Conservation (phyloP, 2,888 invertebrate genomes). For the Phalangium opilio region DNA sequence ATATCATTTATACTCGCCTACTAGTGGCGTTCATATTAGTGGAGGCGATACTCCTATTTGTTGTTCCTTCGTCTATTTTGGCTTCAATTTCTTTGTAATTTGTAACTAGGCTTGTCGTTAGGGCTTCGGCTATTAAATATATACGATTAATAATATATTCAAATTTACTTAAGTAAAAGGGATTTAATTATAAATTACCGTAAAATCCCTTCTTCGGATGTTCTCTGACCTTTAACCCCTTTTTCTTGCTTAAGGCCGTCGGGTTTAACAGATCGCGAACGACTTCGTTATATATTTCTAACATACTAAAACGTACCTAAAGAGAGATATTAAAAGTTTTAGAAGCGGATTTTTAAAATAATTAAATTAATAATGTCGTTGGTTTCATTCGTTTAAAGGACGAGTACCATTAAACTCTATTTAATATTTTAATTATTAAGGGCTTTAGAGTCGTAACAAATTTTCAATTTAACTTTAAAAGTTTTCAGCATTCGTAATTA, state of each 20-base stretch:
- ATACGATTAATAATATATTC: neutral
- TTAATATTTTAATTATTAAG: no score
- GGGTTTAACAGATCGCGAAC: conserved; percentile 38
- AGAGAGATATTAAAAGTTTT: no score
- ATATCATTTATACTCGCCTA: conserved; percentile 23
- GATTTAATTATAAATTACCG: conserved; percentile 27
- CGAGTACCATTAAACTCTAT: no score
- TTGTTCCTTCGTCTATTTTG: conserved; percentile 39
- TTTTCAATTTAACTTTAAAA: no score
- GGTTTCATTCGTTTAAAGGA: no score
- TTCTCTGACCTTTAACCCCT: conserved; percentile 39
- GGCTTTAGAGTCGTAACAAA: no score
- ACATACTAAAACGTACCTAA: conserved; percentile 40
- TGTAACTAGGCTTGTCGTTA: conserved; percentile 32
- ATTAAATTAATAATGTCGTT: no score
- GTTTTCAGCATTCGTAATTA: no score
- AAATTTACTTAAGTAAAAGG: conserved; percentile 1
- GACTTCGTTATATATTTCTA: conserved; percentile 44
- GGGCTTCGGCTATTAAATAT: conserved; percentile 34
- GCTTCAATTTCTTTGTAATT: conserved; percentile 37
- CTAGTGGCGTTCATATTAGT: conserved; percentile 44
- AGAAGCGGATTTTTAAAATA: no score
- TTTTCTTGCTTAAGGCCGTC: conserved; percentile 26
- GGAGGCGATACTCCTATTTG: conserved; percentile 39
- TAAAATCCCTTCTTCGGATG: conserved; percentile 42